These are phyloP conservation scores for Pygocentrus nattereri DNA, from an alignment of 2,797 vertebrate genomes.

Conservation along the genomic window DNA sequence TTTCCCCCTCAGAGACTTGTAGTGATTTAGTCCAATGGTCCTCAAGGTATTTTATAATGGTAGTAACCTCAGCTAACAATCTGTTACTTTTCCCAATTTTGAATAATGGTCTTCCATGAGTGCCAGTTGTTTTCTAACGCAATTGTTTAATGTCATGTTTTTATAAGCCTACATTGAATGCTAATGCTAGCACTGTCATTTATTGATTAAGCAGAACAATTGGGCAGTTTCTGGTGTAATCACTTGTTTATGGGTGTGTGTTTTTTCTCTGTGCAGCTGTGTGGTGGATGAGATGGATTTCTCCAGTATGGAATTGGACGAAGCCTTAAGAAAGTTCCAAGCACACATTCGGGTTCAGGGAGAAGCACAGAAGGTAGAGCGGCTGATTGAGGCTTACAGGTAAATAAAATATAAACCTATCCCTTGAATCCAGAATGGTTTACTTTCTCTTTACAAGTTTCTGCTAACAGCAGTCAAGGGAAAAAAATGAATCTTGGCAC, in stretches of 20 bases:
- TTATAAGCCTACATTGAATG: too few relatives aligned
- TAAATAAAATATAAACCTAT: conserved; percentile 59
- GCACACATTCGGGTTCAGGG: conserved; percentile 97
- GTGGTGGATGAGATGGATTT: conserved; percentile 99
- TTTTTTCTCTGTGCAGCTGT: conserved; percentile 79
- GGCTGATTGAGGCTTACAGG: conserved; percentile 97
- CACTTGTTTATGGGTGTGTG: background rate
- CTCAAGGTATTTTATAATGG: too few relatives aligned
- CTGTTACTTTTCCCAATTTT: too few relatives aligned
- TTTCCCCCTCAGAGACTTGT: too few relatives aligned
- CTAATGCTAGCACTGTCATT: too few relatives aligned
- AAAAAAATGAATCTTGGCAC: background rate
- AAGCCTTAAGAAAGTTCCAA: conserved; percentile 96
- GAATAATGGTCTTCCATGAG: too few relatives aligned
- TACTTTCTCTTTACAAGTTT: background rate
- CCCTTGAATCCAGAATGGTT: background rate
- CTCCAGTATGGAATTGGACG: conserved; percentile 94
- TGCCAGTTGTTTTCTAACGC: too few relatives aligned
- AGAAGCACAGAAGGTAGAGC: conserved; percentile 96
- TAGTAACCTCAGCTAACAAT: too few relatives aligned
- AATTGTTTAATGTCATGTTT: too few relatives aligned
- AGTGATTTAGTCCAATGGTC: too few relatives aligned
- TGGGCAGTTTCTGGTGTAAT: background rate
- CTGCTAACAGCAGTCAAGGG: background rate
- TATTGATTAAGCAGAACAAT: too few relatives aligned